Evolutionary conservation across 1,140 invertebrate genomes (phyloP).

Genomic region (Trichogramma pretiosum): DNA sequence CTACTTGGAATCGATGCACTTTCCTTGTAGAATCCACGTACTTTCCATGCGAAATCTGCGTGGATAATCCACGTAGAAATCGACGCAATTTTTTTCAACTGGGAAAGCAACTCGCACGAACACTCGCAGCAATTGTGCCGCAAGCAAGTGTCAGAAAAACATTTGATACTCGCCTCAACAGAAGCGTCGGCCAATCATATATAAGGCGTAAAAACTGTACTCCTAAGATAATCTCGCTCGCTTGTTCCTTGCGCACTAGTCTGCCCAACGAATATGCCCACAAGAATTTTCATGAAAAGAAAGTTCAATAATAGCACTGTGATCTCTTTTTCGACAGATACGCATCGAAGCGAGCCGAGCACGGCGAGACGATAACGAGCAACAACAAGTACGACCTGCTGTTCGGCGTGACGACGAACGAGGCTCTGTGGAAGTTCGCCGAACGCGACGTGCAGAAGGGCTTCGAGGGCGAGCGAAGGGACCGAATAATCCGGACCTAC

Average conservation of each 20-base stretch:
- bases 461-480: slow-evolving; percentile 80
- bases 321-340: slow-evolving; percentile 24
- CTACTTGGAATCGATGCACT: too few species aligned
- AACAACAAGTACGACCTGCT: slow-evolving; percentile 65
- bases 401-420: slow-evolving; percentile 76
- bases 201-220: background rate
- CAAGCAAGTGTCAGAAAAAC: too few species aligned
- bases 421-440: slow-evolving; percentile 73
- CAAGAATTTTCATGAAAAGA: slow-evolving; percentile 8
- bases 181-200: slow-evolving; percentile 2
- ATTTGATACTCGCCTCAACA: background rate
- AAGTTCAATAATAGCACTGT: background rate
- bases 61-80: too few species aligned
- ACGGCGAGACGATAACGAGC: slow-evolving; percentile 43
- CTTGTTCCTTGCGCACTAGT: background rate
- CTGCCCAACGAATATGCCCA: too few species aligned
- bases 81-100: too few species aligned
- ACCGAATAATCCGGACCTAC: slow-evolving; percentile 87
- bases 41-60: too few species aligned
- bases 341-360: slow-evolving; percentile 36
- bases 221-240: background rate
- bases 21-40: too few species aligned
- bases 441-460: slow-evolving; percentile 76
- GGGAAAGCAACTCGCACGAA: too few species aligned
- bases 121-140: too few species aligned